Conservation (phyloP, 2,113 vertebrate genomes). For the Erythrocercus mccallii region DNA sequence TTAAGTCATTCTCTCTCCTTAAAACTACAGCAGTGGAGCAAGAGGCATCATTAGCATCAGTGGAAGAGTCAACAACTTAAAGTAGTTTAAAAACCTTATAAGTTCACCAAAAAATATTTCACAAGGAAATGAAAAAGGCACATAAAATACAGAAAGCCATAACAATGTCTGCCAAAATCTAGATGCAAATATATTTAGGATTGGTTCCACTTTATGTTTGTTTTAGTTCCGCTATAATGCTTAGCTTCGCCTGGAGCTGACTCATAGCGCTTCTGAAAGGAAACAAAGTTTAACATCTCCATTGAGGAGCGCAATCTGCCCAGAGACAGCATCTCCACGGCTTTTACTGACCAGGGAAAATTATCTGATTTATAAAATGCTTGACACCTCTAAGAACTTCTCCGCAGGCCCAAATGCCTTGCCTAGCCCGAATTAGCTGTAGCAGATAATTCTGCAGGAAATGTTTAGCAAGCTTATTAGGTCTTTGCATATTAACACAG, state of each 20-base stretch:
- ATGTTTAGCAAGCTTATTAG: constrained; percentile 28
- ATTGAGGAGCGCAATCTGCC: background rate
- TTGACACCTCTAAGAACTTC: constrained; percentile 28
- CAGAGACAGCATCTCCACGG: background rate
- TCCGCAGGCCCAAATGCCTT: background rate
- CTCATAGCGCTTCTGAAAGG: constrained; percentile 4
- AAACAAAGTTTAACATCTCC: constrained; percentile 40
- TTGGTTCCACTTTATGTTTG: constrained; percentile 59
- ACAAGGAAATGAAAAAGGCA: constrained; percentile 7
- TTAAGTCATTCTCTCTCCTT: background rate
- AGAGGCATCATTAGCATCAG: background rate
- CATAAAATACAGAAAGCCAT: constrained; percentile 35
- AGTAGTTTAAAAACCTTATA: constrained; percentile 6
- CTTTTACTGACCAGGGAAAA: constrained; percentile 43
- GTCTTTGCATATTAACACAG: background rate
- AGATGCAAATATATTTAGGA: constrained; percentile 51
- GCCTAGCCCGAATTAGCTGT: background rate
- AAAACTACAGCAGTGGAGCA: background rate
- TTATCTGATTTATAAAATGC: constrained; percentile 29
- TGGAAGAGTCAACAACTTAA: constrained; percentile 36
- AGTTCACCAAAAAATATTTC: constrained; percentile 31
- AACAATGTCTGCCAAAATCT: constrained; percentile 52
- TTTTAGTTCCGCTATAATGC: constrained; percentile 32
- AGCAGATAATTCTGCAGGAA: background rate
- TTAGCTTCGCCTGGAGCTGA: constrained; percentile 34